These are phyloP conservation scores for Drosophila navojoa DNA, from an alignment of 1,140 invertebrate genomes.

Conservation along the genomic window DNA sequence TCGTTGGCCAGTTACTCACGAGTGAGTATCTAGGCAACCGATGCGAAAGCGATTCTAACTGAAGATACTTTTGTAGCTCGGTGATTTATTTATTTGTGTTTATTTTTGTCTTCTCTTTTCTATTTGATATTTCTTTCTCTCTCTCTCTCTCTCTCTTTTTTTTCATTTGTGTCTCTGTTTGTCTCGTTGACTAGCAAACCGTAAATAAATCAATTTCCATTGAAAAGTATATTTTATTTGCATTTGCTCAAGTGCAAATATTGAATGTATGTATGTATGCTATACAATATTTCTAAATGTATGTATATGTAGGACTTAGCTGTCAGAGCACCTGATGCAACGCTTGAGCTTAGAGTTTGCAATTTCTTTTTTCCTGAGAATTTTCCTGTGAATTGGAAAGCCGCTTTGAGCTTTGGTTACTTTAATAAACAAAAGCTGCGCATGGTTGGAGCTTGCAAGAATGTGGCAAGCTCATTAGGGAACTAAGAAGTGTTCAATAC, in stretches of 20 bases:
- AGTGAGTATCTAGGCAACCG: constrained; percentile 34
- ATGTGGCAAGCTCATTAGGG: no score
- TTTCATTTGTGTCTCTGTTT: constrained; percentile 37
- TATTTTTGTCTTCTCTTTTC: constrained; percentile 7
- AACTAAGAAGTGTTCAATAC: no score
- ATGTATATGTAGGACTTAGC: no score
- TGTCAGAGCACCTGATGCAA: background rate
- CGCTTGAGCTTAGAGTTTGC: no score
- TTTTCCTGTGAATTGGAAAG: no score
- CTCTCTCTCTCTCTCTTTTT: constrained; percentile 28
- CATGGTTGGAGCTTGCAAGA: no score
- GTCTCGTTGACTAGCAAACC: constrained; percentile 52
- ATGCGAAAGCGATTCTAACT: constrained; percentile 21
- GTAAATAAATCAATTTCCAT: constrained; percentile 66
- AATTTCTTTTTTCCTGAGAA: no score
- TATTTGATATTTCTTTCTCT: background rate
- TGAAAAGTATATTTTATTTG: constrained; percentile 66
- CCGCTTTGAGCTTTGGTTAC: no score
- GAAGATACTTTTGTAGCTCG: constrained; percentile 20
- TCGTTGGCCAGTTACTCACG: constrained; percentile 22
- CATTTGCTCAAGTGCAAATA: constrained; percentile 67
- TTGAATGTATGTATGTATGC: constrained; percentile 9
- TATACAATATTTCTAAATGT: background rate
- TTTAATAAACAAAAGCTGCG: no score
- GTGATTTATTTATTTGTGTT: constrained; percentile 34